These are phyloP conservation scores for Typhlichthys subterraneus DNA, from an alignment of 2,797 vertebrate genomes.

Conservation along the genomic window DNA sequence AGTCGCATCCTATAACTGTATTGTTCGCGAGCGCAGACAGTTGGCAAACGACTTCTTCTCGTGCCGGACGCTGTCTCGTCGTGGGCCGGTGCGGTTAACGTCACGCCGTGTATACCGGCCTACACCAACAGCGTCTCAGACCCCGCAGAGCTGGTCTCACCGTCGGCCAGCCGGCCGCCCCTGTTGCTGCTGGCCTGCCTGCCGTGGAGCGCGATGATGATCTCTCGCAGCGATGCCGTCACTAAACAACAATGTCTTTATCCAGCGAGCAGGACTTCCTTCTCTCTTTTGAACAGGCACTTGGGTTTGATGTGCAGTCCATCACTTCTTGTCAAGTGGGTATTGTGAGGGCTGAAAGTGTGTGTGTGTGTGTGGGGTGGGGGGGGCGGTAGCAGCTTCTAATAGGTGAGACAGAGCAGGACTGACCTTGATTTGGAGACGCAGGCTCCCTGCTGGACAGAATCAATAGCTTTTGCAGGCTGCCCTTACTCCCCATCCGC, in stretches of 20 bases:
- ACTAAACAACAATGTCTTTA: constrained; percentile 50
- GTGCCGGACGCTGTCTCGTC: not conserved
- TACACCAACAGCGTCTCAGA: not conserved
- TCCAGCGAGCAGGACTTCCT: constrained; percentile 33
- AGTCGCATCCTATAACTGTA: constrained; percentile 62
- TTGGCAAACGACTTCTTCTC: not conserved
- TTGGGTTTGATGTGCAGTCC: constrained; percentile 58
- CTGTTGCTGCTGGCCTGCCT: not conserved
- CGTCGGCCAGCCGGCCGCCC: not conserved
- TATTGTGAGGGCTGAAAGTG: constrained; percentile 53
- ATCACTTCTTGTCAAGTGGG: constrained; percentile 47
- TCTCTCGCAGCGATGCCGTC: constrained; percentile 38
- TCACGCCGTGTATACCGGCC: not conserved
- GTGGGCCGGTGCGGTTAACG: not conserved
- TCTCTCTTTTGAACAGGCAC: constrained; percentile 57
- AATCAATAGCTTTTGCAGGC: constrained; percentile 86
- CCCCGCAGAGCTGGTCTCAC: too few species aligned
- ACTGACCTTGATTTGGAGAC: constrained; percentile 83
- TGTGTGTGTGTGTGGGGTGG: constrained; percentile 7
- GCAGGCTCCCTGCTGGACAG: constrained; percentile 71
- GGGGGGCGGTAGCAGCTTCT: constrained; percentile 59
- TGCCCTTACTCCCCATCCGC: constrained; percentile 76
- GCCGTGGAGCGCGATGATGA: constrained; percentile 40
- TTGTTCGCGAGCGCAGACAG: constrained; percentile 18
- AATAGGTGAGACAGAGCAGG: constrained; percentile 77